A percentile compares a stretch with the other conserved stretches of the same genome.
Evolutionary conservation across 2,113 vertebrate species (phyloP).

Genomic region (Chauna torquata): DNA sequence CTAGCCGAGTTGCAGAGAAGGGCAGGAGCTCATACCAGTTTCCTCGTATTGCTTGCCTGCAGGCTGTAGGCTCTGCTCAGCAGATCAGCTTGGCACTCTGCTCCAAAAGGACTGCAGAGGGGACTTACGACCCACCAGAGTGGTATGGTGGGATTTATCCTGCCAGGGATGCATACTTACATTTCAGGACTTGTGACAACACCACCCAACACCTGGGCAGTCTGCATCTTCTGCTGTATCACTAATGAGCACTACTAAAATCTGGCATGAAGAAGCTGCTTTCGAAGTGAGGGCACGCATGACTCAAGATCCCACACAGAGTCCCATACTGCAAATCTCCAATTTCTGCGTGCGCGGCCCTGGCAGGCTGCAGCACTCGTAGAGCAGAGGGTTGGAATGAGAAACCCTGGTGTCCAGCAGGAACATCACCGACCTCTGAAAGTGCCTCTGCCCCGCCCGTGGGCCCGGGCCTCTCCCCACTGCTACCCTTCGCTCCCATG

Average conservation of each 20-base stretch:
- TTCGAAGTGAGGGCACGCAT: neutral
- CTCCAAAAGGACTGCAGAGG: neutral
- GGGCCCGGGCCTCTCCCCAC: accelerated
- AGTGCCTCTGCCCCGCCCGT: neutral
- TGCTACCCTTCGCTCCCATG: too few species aligned
- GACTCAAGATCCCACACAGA: neutral
- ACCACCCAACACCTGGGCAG: neutral
- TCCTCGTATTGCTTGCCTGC: neutral
- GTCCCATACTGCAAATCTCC: neutral
- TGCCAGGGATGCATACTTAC: neutral
- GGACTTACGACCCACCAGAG: neutral
- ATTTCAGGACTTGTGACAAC: neutral
- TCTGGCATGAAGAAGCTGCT: neutral
- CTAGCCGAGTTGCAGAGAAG: neutral
- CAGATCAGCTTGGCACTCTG: neutral
- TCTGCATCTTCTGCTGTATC: neutral
- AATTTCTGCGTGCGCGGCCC: accelerated
- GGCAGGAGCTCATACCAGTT: neutral
- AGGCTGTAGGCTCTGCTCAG: neutral
- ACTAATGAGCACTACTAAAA: neutral
- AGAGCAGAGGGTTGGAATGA: neutral
- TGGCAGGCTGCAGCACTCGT: neutral
- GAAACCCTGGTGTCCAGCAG: neutral
- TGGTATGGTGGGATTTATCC: neutral
- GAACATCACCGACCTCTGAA: neutral